phyloP scores from a whole-genome alignment of 1,140 invertebrate genomes.

The Saxidomus purpurata region DNA sequence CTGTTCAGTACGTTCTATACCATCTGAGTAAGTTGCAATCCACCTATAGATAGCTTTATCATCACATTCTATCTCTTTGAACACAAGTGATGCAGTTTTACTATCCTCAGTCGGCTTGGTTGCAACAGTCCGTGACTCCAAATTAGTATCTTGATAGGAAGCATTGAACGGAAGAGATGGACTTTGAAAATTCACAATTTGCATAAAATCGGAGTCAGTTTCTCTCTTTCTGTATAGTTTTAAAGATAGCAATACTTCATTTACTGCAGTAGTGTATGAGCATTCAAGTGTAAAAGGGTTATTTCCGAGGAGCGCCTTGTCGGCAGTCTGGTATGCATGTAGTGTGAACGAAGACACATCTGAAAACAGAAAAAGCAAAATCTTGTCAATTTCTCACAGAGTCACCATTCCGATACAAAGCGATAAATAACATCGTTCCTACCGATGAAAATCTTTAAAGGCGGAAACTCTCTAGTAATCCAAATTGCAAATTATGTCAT shows the following conservation, averaged over 20 bases:
- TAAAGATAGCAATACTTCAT: neutral
- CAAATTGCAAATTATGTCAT: no score
- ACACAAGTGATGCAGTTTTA: neutral
- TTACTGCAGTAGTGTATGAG: neutral
- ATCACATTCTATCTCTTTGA: constrained; percentile 18
- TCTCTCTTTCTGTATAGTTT: neutral
- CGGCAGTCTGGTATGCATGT: neutral
- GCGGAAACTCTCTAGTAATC: no score
- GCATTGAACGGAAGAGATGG: neutral
- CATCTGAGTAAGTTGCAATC: neutral
- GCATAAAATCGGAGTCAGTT: neutral
- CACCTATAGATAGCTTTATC: constrained; percentile 30
- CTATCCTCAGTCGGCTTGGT: neutral
- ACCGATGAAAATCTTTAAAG: no score
- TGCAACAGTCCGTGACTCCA: neutral
- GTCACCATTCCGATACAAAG: no score
- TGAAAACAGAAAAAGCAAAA: constrained; percentile 1
- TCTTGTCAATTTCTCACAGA: no score
- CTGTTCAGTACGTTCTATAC: neutral
- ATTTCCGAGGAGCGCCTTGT: neutral
- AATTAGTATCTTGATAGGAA: neutral
- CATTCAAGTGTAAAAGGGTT: neutral
- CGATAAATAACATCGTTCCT: no score
- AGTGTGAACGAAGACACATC: constrained; percentile 4
- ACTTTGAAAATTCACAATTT: neutral